Evolutionary conservation across 2,888 invertebrate genomes (phyloP).

Genomic region (Melangyna quadrimaculata): DNA sequence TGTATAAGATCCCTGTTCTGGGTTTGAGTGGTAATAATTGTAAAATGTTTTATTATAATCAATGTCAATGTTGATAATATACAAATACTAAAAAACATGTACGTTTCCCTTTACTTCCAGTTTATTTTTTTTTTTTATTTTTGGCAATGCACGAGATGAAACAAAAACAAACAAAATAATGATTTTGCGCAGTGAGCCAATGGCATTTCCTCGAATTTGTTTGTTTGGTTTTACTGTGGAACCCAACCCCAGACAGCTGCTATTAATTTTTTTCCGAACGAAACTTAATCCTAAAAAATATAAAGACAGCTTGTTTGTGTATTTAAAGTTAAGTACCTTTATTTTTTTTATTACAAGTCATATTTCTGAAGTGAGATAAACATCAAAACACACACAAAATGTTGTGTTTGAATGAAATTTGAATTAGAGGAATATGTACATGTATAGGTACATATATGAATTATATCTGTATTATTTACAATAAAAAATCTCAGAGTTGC

Average conservation of each 20-base stretch:
- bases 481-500: neutral
- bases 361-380: conserved; percentile 33
- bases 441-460: neutral
- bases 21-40: neutral
- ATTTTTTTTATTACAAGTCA: conserved; percentile 11
- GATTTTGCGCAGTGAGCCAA: neutral
- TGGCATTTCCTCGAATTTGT: neutral
- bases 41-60: neutral
- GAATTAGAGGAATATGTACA: neutral
- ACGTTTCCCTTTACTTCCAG: neutral
- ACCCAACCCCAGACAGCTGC: neutral
- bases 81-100: too few relatives aligned
- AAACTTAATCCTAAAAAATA: conserved; percentile 37
- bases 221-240: conserved; percentile 20
- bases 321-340: neutral
- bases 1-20: neutral
- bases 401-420: neutral
- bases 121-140: neutral
- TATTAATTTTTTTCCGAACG: conserved; percentile 5
- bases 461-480: neutral
- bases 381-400: conserved; percentile 41
- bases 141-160: neutral
- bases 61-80: neutral
- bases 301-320: neutral
- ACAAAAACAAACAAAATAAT: neutral